Conservation (phyloP, 2,888 invertebrate genomes). For the Coecobrya sp. region DNA sequence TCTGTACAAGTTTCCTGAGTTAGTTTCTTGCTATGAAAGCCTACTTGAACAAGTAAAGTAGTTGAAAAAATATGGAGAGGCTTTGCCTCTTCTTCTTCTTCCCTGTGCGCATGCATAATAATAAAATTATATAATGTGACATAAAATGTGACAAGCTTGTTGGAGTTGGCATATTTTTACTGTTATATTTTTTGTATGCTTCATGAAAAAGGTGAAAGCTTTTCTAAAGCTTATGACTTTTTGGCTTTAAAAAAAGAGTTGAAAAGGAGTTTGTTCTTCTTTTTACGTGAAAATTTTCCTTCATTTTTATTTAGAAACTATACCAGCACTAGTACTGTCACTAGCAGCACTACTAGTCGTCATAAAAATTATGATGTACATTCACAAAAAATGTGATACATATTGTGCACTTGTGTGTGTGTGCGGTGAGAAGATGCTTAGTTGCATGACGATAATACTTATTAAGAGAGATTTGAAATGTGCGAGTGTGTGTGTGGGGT, state of each 20-base stretch:
- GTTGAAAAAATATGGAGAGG: constrained; percentile 20
- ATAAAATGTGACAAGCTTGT: constrained; percentile 67
- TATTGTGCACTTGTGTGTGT: constrained; percentile 62
- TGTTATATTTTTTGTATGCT: constrained; percentile 45
- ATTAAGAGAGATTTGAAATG: constrained; percentile 43
- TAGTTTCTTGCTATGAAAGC: neutral
- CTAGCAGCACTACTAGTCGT: neutral
- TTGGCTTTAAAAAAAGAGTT: constrained; percentile 15
- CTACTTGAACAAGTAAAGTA: neutral
- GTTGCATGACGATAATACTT: constrained; percentile 51
- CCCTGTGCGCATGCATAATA: constrained; percentile 49
- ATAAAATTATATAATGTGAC: constrained; percentile 64
- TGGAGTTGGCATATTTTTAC: constrained; percentile 61
- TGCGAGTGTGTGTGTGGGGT: constrained; percentile 40
- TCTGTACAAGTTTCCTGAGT: constrained; percentile 27
- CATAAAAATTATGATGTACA: constrained; percentile 63
- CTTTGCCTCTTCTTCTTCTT: constrained; percentile 15
- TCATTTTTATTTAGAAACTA: constrained; percentile 31
- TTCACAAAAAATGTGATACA: constrained; percentile 65
- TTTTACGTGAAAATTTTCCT: constrained; percentile 46
- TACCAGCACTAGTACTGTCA: neutral
- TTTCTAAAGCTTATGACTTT: constrained; percentile 48
- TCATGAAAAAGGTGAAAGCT: constrained; percentile 62
- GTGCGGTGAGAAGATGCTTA: constrained; percentile 35
- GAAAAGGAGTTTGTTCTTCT: constrained; percentile 50